Conservation (phyloP, 1,140 invertebrate genomes). For the Wiebesia pumilae region DNA sequence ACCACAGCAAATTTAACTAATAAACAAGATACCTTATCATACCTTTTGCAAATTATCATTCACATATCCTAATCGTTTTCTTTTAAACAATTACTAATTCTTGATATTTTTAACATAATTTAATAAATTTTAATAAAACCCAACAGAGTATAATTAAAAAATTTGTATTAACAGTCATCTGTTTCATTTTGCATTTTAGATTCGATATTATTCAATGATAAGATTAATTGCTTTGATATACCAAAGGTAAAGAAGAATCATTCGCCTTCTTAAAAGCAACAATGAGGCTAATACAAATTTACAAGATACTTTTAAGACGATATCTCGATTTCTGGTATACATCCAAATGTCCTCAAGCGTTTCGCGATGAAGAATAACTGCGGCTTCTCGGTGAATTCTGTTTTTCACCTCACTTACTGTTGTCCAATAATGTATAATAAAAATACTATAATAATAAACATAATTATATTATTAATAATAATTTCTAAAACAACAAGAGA, state of each 20-base stretch:
- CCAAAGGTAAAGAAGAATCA: background rate
- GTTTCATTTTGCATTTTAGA: background rate
- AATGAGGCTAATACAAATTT: background rate
- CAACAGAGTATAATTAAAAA: background rate
- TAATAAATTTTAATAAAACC: too few species aligned
- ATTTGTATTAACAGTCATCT: background rate
- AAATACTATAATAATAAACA: slow-evolving; percentile 41
- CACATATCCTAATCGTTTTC: background rate
- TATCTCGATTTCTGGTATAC: background rate
- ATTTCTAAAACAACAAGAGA: slow-evolving; percentile 47
- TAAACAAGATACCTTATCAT: background rate
- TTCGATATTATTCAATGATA: background rate
- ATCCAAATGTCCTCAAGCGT: background rate
- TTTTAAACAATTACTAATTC: background rate
- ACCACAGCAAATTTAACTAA: background rate
- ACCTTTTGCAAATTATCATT: background rate
- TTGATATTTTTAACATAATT: background rate
- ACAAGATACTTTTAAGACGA: background rate
- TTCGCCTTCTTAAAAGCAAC: background rate
- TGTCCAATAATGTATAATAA: slow-evolving; percentile 5
- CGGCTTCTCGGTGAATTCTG: background rate
- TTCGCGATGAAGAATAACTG: background rate
- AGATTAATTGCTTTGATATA: background rate
- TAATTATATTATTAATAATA: slow-evolving; percentile 41
- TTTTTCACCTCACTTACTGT: background rate